Base-by-base conservation (phyloP, 1,140 invertebrate genomes). In the Tyrophagus putrescentiae region DNA sequence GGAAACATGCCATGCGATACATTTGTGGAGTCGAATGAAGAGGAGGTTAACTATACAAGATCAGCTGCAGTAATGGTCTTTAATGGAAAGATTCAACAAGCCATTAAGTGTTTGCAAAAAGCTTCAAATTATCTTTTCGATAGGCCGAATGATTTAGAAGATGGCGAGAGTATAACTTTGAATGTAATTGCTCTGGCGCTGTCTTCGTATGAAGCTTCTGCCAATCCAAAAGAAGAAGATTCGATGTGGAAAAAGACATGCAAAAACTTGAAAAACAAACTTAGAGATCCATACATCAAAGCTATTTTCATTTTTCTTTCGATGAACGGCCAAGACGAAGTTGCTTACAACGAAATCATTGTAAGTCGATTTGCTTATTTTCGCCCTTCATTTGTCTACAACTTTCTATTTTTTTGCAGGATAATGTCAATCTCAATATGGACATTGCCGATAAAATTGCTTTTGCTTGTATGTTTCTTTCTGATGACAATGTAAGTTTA, bases 221-320 rank as follows among this genome's bases (percentile, higher is more conserved):
- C 45, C 7, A 48, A 7, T 57, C 16, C 39, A 13, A 21, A 45
- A 11, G 33, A 59, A 16, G 21, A 57, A 70, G 83, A 78, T 66
- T 81, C 82, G 1, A 76, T 90, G 68, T 95, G 87, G 85, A 75
- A 79, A 60, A 83, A 84, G 75, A 83, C 82, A 63, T 91, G 87
- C 68, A 75, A 76, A 1, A 76, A 75, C 34, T 79, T 86, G 2
- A 77, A 79, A 62, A 73, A 76, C 64, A 81, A 84, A 67, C 76
- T 96, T 25, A 77, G 78, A 4, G 84, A 94, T 77, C 85, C 91
- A 1, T 93, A 95, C 75, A 77, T 97, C 33, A 78, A 87, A 67
- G 87, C 87, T 1, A 84, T 92, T 66, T 94, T 96, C 77, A 80
- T 83, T 27, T 95, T 96, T 74, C 77, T 96, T 11, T 87, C 88